Conservation (phyloP, 2,888 invertebrate species). For the Plagiodera versicolora region DNA sequence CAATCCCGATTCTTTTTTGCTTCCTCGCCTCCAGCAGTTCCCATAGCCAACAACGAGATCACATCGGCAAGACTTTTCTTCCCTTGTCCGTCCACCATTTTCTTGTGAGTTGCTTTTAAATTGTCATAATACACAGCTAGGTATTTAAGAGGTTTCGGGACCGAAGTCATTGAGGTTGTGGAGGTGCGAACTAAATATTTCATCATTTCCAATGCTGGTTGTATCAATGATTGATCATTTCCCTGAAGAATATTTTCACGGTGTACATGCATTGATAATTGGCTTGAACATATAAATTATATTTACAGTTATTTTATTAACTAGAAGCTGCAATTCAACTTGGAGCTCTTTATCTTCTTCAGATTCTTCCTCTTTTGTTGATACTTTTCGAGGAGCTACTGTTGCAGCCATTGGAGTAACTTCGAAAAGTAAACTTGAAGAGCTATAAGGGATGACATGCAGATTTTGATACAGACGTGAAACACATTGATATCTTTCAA, state of each 20-base stretch:
- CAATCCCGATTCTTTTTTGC: slow-evolving; percentile 76
- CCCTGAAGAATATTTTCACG: slow-evolving; percentile 64
- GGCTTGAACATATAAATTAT: not conserved
- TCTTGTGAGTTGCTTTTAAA: slow-evolving; percentile 84
- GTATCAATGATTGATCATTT: slow-evolving; percentile 72
- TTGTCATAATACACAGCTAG: slow-evolving; percentile 87
- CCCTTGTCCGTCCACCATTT: slow-evolving; percentile 73
- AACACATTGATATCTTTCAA: too few relatives aligned
- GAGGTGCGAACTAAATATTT: slow-evolving; percentile 90
- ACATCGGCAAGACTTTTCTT: slow-evolving; percentile 93
- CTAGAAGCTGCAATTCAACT: slow-evolving; percentile 88
- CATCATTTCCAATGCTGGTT: slow-evolving; percentile 84
- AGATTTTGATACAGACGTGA: not conserved
- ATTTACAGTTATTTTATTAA: slow-evolving; percentile 75
- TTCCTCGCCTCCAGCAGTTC: slow-evolving; percentile 67
- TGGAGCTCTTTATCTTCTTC: slow-evolving; percentile 94
- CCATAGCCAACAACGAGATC: slow-evolving; percentile 97
- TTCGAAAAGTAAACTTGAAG: not conserved
- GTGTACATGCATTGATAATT: not conserved
- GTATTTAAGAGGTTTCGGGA: slow-evolving; percentile 98
- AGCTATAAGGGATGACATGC: not conserved
- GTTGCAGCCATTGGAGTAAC: not conserved
- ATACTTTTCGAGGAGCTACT: not conserved
- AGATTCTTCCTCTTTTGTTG: slow-evolving; percentile 57
- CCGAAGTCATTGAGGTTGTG: slow-evolving; percentile 99